Evolutionary conservation across 2,113 vertebrate genomes (phyloP).

Genomic region (Oncorhynchus tshawytscha): DNA sequence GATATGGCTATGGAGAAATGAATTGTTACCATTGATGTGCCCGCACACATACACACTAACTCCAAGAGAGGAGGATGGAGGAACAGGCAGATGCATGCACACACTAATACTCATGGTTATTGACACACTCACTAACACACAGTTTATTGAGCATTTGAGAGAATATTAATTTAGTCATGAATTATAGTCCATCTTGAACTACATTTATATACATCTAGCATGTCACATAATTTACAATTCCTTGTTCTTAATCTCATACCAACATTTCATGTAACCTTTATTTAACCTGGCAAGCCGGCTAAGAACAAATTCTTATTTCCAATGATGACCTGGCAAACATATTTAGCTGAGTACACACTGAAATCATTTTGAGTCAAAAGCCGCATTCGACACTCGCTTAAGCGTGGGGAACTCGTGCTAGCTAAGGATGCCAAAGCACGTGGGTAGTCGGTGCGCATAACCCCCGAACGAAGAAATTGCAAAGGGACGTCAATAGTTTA

Average conservation of each 20-base stretch:
- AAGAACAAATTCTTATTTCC: no score
- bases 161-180: no score
- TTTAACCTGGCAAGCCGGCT: no score
- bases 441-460: background rate
- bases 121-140: no score
- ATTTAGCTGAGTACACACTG: background rate
- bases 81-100: background rate
- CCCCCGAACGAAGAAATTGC: background rate
- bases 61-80: no score
- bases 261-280: background rate
- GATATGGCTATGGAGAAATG: background rate
- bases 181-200: no score
- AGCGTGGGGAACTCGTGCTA: background rate
- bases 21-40: background rate
- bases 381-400: background rate
- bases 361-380: background rate
- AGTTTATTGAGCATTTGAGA: no score
- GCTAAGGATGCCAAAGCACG: background rate
- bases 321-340: no score
- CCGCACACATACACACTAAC: background rate
- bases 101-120: background rate
- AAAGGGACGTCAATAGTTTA: background rate
- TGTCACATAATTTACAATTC: background rate
- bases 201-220: no score
- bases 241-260: background rate